phyloP scores from a whole-genome alignment of 2,113 vertebrate genomes.

The Etia nguti region DNA sequence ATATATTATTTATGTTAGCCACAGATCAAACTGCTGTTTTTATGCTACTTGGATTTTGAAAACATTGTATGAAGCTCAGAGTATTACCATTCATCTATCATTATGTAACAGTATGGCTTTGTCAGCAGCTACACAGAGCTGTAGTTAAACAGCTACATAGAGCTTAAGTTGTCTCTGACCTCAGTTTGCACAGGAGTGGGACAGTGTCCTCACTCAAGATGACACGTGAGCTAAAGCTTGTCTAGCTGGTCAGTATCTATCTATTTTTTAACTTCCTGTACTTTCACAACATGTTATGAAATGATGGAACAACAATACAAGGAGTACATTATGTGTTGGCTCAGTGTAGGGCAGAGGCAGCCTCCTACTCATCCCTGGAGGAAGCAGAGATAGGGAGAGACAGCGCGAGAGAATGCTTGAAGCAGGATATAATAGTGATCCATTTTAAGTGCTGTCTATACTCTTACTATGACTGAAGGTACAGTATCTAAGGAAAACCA shows the following conservation, averaged over 20 bases:
- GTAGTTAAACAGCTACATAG: neutral
- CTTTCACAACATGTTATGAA: conserved; percentile 36
- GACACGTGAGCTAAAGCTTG: neutral
- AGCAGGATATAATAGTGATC: neutral
- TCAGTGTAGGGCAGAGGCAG: conserved; percentile 2
- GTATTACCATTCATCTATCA: neutral
- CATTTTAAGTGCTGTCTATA: conserved; percentile 10
- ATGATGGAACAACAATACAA: conserved; percentile 18
- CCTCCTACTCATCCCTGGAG: conserved; percentile 42
- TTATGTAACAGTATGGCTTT: neutral
- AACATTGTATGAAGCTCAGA: neutral
- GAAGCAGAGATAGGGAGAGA: neutral
- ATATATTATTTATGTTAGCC: neutral
- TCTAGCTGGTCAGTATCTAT: neutral
- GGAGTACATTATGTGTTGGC: conserved; percentile 6
- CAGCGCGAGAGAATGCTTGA: neutral
- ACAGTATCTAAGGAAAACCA: neutral
- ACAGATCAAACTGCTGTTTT: neutral
- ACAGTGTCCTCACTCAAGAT: neutral
- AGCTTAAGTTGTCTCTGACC: neutral
- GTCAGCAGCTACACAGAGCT: neutral
- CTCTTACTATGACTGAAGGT: neutral
- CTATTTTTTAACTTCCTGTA: neutral
- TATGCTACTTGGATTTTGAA: neutral
- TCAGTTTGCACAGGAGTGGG: neutral